Conservation (phyloP, 2,888 invertebrate species). For the Hirtodrosophila confusa region DNA sequence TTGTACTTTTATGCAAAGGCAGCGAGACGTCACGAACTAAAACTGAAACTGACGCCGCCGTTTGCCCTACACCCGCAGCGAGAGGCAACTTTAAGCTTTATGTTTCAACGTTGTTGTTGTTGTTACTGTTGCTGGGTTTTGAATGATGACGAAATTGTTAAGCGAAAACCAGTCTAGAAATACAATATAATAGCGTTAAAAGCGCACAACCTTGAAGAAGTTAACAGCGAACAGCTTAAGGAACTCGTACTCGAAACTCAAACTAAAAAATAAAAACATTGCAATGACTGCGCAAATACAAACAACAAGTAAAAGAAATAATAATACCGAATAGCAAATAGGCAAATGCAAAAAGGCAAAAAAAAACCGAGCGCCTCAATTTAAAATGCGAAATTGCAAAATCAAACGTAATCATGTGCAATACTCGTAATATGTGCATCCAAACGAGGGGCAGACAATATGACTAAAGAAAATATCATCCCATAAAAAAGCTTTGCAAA, state of each 20-base stretch:
- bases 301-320: slow-evolving; percentile 34
- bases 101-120: slow-evolving; percentile 44
- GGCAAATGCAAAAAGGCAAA: neutral
- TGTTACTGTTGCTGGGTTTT: slow-evolving; percentile 17
- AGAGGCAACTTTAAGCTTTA: slow-evolving; percentile 37
- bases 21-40: slow-evolving; percentile 57
- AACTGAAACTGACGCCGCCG: slow-evolving; percentile 24
- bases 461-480: slow-evolving; percentile 25
- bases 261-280: slow-evolving; percentile 18
- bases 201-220: slow-evolving; percentile 69
- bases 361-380: slow-evolving; percentile 15
- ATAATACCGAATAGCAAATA: slow-evolving; percentile 10
- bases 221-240: slow-evolving; percentile 59
- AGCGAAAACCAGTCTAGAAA: slow-evolving; percentile 78
- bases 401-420: slow-evolving; percentile 53
- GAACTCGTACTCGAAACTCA: slow-evolving; percentile 38
- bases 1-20: slow-evolving; percentile 54
- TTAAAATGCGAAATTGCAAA: slow-evolving; percentile 48
- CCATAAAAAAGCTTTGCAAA: slow-evolving; percentile 44
- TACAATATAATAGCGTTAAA: slow-evolving; percentile 47
- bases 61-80: slow-evolving; percentile 46
- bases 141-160: slow-evolving; percentile 71
- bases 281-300: slow-evolving; percentile 40
- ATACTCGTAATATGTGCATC: slow-evolving; percentile 31
- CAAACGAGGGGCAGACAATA: slow-evolving; percentile 35